Conservation (phyloP, 2,888 invertebrate genomes). For the Lasioglossum lativentre region DNA sequence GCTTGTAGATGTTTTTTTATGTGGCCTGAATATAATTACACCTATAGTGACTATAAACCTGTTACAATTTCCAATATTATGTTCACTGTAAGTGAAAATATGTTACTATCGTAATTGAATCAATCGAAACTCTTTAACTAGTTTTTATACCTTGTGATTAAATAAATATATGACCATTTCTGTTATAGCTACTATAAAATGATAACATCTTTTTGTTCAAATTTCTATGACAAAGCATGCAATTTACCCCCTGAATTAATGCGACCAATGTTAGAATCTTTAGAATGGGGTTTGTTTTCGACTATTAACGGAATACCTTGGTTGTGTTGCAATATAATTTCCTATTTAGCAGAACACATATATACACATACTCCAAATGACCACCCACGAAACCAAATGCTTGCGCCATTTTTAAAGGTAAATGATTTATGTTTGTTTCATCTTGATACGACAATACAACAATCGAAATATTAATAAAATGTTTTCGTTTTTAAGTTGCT, state of each 20-base stretch:
- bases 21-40: constrained; percentile 89
- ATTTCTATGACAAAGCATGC: constrained; percentile 88
- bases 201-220: constrained; percentile 88
- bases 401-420: constrained; percentile 85
- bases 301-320: constrained; percentile 86
- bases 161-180: constrained; percentile 24
- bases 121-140: background rate
- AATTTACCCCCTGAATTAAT: constrained; percentile 85
- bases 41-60: constrained; percentile 90
- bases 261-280: constrained; percentile 86
- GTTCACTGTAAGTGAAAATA: constrained; percentile 86
- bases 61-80: constrained; percentile 89
- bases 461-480: background rate
- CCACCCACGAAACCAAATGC: constrained; percentile 81
- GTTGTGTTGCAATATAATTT: constrained; percentile 87
- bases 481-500: constrained; percentile 85
- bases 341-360: constrained; percentile 85
- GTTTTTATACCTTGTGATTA: background rate
- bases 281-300: constrained; percentile 87
- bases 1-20: constrained; percentile 87
- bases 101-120: background rate
- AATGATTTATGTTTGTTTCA: constrained; percentile 7
- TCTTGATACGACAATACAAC: background rate
- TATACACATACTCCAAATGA: constrained; percentile 82
- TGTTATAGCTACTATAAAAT: constrained; percentile 86